Evolutionary conservation across 2,888 invertebrate species (phyloP), one percentile per base, ranked within the genome.

Genomic region (Ormyrus labotus): DNA sequence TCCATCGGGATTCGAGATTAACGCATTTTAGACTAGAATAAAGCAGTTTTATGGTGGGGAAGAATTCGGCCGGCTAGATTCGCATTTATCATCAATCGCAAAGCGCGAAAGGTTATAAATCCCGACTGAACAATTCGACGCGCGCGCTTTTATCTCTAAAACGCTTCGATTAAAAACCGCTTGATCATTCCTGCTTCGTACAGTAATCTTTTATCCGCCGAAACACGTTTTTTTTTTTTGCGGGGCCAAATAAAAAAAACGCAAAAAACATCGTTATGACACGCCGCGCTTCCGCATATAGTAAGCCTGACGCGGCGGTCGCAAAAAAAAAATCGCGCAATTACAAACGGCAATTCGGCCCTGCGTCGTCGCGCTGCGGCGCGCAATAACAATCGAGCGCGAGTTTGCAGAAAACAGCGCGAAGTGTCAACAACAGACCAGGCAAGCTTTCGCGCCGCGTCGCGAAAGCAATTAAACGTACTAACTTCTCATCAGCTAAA

Each of bases 391-490:
- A 47, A 50, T 72, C n/a, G 19, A 45, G 6, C 51, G 13, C 51
- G 13, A 72, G n/a, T 74, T 50, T 51, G 50, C 51, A 67, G 34
- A 77, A 64, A 77, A 77, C 63, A 65, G 11, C 34, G 48, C 63
- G 13, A 55, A 72, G 71, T 78, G 78, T 72, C 78, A 78, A 72
- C 79, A 79, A 47, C 69, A 79, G 73, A 34, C 58, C 48, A 47
- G 19, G n/a, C 10, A 5, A 70, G 75, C 58, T 64, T 48, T 64
- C 10, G 55, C 9, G 48, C n/a, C 13, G n/a, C 34, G 10, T 48
- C 58, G 50, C 47, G 58, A 79, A 78, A 69, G 73, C 69, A 79
- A 79, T 79, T 79, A 79, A 78, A 79, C 64, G 73, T 69, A 74
- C 79, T 68, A 79, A 79, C 79, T 73, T 74, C 69, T 69, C 73